Evolutionary conservation across 1,140 invertebrate species (phyloP).

Genomic region (Capitella teleta): DNA sequence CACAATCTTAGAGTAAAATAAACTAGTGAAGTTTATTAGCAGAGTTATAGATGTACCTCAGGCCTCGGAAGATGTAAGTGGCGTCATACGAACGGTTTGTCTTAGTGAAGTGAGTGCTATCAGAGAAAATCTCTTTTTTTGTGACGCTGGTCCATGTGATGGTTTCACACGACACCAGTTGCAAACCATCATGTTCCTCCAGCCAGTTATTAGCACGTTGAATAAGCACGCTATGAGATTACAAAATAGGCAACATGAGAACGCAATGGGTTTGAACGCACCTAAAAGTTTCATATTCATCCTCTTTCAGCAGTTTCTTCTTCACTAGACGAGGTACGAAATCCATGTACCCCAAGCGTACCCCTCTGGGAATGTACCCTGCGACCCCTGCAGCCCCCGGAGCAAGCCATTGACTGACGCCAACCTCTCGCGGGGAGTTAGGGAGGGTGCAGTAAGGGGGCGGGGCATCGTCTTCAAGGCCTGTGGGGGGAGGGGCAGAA

Average conservation of each 20-base stretch:
- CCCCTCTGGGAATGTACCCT: background rate
- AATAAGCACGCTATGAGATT: background rate
- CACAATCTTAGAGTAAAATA: constrained; percentile 5
- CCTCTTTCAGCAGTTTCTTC: constrained; percentile 6
- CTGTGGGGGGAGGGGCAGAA: too few relatives aligned
- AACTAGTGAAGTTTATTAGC: background rate
- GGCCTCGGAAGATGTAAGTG: background rate
- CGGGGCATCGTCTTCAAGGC: constrained; percentile 9
- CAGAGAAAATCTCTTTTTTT: background rate
- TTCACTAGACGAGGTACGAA: constrained; percentile 9
- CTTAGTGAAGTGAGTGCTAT: background rate
- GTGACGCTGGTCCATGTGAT: background rate
- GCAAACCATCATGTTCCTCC: background rate
- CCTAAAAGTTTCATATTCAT: constrained; percentile 12
- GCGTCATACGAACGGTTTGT: background rate
- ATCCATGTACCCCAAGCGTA: constrained; percentile 12
- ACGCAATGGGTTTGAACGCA: constrained; percentile 4
- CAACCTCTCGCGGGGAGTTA: background rate
- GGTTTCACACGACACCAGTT: background rate
- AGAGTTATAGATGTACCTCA: background rate
- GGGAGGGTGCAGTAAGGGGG: constrained; percentile 14
- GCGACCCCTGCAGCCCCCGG: background rate
- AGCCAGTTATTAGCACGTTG: background rate
- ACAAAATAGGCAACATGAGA: background rate
- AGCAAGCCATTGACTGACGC: background rate